Evolutionary conservation across 2,113 vertebrate species (phyloP).

Genomic region (Todiramphus chloris): DNA sequence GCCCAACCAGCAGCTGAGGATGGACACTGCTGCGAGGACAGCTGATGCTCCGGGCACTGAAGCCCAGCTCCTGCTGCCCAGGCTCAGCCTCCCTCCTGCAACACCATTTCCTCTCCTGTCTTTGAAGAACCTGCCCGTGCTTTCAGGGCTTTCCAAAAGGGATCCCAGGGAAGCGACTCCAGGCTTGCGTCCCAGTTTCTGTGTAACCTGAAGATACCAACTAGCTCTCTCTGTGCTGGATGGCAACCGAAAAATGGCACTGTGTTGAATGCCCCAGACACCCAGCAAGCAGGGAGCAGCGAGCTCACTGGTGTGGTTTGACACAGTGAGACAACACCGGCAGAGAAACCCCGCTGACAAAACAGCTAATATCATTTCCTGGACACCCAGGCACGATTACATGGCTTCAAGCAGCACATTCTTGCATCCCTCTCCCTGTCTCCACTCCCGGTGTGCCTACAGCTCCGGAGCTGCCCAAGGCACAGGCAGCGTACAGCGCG

Average conservation of each 20-base stretch:
- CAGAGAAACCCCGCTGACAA: neutral
- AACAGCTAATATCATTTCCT: neutral
- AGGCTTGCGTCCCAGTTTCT: neutral
- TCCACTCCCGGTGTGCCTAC: neutral
- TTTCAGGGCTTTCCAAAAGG: neutral
- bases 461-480: neutral
- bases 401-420: neutral
- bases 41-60: accelerated
- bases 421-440: neutral
- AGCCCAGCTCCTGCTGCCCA: neutral
- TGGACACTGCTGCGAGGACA: accelerated
- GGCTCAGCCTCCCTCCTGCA: neutral
- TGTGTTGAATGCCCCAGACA: neutral
- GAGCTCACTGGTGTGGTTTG: neutral
- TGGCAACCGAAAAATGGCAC: neutral
- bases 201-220: neutral
- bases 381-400: neutral
- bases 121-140: neutral
- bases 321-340: neutral
- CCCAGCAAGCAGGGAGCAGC: neutral
- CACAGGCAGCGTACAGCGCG: accelerated
- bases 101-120: neutral
- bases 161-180: neutral
- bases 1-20: neutral
- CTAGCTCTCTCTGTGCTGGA: neutral